Evolutionary conservation across 2,113 vertebrate species (phyloP), one percentile per base, ranked within the genome.

Genomic region (Neotoma lepida): DNA sequence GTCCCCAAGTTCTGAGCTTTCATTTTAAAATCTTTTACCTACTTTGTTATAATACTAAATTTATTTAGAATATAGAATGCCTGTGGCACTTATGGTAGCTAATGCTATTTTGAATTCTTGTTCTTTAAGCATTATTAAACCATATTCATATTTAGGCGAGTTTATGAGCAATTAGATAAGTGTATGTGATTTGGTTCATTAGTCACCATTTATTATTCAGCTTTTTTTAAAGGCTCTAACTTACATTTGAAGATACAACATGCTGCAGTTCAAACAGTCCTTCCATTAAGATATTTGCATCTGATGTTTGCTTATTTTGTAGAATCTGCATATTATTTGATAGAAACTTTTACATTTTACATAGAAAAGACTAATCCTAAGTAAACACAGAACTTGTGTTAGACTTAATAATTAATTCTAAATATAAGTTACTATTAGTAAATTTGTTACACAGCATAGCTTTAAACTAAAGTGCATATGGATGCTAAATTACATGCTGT

Each of bases 281-380:
- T 81, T 93, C 63, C 77, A 66, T 74, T 63, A 86, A 91, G 33
- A 17, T 93, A 77, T 94, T 66, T 95, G 61, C n/a, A 63, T 91
- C 68, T 95, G 81, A 91, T 9, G 22, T 78, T 28, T 86, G 49
- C n/a, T 71, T 73, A 86, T 24, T 90, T 86, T 20, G 14, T 86
- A 89, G 81, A 81, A 77, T 74, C 64, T 71, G 66, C 2, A n/a
- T 85, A 81, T 41, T 56, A 82, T 90, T 71, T 94, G 58, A 49
- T 90, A 54, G 44, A 94, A 88, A 58, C 54, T 78, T 82, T n/a
- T 49, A 56, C 58, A 39, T 93, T 93, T 94, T 68, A 80, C 54
- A 22, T 86, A n/a, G 33, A 24, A 88, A 85, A 88, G 78, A 70
- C 24, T 6, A 85, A 58, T 91, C 17, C 84, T 92, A 24, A 17